Base-by-base conservation (phyloP, 2,797 vertebrate genomes). In the Takifugu rubripes region DNA sequence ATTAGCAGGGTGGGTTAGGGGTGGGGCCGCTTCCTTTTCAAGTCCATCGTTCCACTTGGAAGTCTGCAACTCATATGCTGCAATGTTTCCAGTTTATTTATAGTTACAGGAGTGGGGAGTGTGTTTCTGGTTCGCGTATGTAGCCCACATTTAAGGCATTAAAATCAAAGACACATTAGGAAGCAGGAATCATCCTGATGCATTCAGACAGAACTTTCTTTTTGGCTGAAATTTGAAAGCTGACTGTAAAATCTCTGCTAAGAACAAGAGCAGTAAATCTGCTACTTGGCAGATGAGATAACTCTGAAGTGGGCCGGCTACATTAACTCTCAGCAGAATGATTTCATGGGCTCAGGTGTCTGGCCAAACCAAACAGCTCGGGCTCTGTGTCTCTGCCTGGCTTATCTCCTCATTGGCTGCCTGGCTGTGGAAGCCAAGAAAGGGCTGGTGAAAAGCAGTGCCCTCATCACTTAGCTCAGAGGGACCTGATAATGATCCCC, bases 361-460 rank as follows among this genome's bases (percentile, higher is more conserved):
- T 1, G 44, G 84, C 82, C 86, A 87, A 87, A 70, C 25, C 74
- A 85, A 85, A 85, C 79, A 82, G 64, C 59, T 67, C 46, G 40
- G 55, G 73, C 71, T 69, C 31, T 58, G 42, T 55, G 26, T 54
- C 68, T 59, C 58, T 75, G 65, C 73, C 27, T 25, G 66, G 74
- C 75, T 83, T 69, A 81, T 81, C 81, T 79, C 53, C 26, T 49
- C 61, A 50, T 2, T 17, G 52, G 63, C 48, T n/a, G 68, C 42
- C 53, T 1, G 12, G 43, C 44, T 56, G 69, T 49, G 65, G 46
- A 61, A 56, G 70, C 73, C 54, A 74, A 71, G 57, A 63, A 66
- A 31, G 16, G 12, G 52, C 25, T 43, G 55, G 24, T 24, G 8
- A 57, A 73, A 72, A 77, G 68, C 43, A 60, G 42, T 25, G 10